Evolutionary conservation across 2,797 vertebrate species (phyloP), one percentile per base, ranked within the genome.

Genomic region (Megalops cyprinoides): DNA sequence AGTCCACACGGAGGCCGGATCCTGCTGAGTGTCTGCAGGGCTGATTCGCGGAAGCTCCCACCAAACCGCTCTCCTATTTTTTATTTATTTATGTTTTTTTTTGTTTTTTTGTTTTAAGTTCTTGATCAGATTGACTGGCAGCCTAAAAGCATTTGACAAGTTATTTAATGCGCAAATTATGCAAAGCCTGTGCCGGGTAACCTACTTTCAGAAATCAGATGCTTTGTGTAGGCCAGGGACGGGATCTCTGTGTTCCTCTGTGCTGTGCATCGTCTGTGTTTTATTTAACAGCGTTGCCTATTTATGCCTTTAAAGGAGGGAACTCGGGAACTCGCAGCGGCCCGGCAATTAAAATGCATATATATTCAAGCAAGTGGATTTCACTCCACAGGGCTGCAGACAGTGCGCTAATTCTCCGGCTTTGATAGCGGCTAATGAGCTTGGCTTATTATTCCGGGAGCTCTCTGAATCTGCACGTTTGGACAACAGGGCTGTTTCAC

Each of bases 351-450:
- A 77, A 62, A 77, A 62, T 8, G 55, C 74, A n/a, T 56, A 31
- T 12, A 37, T 76, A 53, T 37, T 15, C 34, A 69, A 31, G 15
- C 20, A 42, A 60, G 39, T 31, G 76, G 39, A 44, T 46, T 46
- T 4, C 28, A 37, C n/a, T 2, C 28, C 28, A 18, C 4, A 25
- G 18, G 37, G 15, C 53, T 62, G 76, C 34, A 42, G 37, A 60
- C 76, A 28, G 53, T 62, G 55, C 23, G 56, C 76, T 62, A 62
- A 48, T 85, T 89, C 86, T 90, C 87, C 85, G 84, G 90, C 91
- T 92, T 92, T 92, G 90, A 93, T 92, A 90, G 85, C 83, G 90
- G 90, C 91, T 93, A 92, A 93, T 93, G 92, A 93, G 92, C 92
- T 91, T 84, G 90, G 84, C 88, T 39, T 18, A 18, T 44, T 69